Percentiles rank a stretch among this genome's conserved stretches.
Evolutionary conservation across 2,888 invertebrate species (phyloP).

Genomic region (Eupithecia exiguata): DNA sequence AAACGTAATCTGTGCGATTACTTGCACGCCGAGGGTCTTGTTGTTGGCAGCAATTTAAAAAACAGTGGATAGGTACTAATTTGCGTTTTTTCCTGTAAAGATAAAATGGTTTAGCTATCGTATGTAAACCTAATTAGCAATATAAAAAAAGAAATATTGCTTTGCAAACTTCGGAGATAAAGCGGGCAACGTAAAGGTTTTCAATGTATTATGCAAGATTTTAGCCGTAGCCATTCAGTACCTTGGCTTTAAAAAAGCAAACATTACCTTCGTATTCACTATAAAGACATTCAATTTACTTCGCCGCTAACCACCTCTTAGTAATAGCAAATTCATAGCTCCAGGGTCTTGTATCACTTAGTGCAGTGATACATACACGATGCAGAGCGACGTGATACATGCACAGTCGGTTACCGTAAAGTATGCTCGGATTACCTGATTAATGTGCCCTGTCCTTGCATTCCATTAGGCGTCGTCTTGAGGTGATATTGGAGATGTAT

Average conservation of each 20-base stretch:
- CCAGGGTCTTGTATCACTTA: slow-evolving; percentile 7
- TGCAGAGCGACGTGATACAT: slow-evolving; percentile 16
- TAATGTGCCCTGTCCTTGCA: slow-evolving; percentile 24
- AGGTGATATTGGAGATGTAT: slow-evolving; percentile 23
- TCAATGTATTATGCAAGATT: neutral
- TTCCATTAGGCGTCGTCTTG: slow-evolving; percentile 18
- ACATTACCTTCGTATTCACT: neutral
- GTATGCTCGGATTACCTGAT: slow-evolving; percentile 37
- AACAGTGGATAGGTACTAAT: neutral
- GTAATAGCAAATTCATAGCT: neutral
- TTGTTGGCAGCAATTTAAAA: neutral
- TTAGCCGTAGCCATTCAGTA: too few species aligned
- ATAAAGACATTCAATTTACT: neutral
- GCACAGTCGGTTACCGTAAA: slow-evolving; percentile 24
- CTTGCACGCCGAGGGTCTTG: neutral
- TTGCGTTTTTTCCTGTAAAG: neutral
- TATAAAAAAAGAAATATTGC: neutral
- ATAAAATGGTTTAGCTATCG: neutral
- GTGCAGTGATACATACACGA: slow-evolving; percentile 19
- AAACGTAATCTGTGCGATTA: neutral
- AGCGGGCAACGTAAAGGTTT: neutral
- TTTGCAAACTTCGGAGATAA: neutral
- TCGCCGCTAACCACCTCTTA: neutral
- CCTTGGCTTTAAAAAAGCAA: too few species aligned
- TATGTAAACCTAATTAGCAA: neutral